phyloP scores from a whole-genome alignment of 2,888 invertebrate species.

The Teleiodes luculella region DNA sequence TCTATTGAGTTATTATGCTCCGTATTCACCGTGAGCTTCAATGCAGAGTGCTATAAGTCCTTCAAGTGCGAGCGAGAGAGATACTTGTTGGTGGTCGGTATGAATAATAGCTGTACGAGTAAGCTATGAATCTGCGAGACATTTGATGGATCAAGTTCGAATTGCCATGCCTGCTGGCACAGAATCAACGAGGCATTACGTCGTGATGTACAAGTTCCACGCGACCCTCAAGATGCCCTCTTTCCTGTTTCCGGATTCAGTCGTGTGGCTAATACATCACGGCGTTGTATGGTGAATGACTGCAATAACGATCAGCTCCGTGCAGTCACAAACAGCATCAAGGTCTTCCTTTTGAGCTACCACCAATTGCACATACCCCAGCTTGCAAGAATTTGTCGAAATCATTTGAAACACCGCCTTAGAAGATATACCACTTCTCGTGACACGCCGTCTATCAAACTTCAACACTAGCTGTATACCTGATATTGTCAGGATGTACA shows the following conservation, averaged over 20 bases:
- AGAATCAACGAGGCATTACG: conserved; percentile 18
- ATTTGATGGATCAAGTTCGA: conserved; percentile 23
- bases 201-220: conserved; percentile 15
- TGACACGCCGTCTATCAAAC: not conserved
- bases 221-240: conserved; percentile 14
- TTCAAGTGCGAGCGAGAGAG: too few relatives aligned
- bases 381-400: not conserved
- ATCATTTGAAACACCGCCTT: not conserved
- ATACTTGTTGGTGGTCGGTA: too few relatives aligned
- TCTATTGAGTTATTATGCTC: too few relatives aligned
- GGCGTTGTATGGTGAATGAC: conserved; percentile 13
- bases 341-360: not conserved
- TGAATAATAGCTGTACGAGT: too few relatives aligned
- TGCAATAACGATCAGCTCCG: not conserved
- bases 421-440: not conserved
- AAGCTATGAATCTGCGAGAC: too few relatives aligned
- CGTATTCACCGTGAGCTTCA: too few relatives aligned
- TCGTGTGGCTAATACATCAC: conserved; percentile 20
- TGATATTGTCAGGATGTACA: not conserved
- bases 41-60: too few relatives aligned
- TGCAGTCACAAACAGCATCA: not conserved
- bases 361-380: not conserved
- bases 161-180: conserved; percentile 21
- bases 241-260: conserved; percentile 16
- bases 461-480: not conserved